A percentile compares a stretch with the other conserved stretches of the same genome.
Conservation (phyloP, 2,113 vertebrate species). For the Grammomys surdaster region DNA sequence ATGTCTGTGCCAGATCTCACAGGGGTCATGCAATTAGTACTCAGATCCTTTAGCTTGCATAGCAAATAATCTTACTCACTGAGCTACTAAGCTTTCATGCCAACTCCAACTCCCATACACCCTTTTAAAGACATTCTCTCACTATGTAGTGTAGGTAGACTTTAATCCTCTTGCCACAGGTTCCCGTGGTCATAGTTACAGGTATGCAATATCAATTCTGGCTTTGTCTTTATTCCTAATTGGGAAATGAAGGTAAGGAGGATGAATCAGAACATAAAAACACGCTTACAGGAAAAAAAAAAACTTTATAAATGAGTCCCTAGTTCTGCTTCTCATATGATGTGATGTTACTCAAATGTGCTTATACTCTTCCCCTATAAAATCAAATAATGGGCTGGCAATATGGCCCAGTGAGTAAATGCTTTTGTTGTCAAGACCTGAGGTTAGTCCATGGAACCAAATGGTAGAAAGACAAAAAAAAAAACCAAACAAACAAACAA, state of each 20-base stretch:
- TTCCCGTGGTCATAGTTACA: not conserved
- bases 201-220: not conserved
- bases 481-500: too few species aligned
- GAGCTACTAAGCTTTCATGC: not conserved
- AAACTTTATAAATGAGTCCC: not conserved
- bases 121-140: not conserved
- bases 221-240: not conserved
- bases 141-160: not conserved
- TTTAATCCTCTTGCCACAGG: too few species aligned
- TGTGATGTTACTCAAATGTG: not conserved
- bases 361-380: not conserved
- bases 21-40: not conserved
- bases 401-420: not conserved
- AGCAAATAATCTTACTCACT: not conserved
- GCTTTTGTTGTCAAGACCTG: not conserved
- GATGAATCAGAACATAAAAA: not conserved
- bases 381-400: slow-evolving; percentile 6
- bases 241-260: not conserved
- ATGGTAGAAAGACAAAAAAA: not conserved
- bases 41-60: not conserved
- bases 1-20: not conserved
- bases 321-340: slow-evolving; percentile 23
- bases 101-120: too few species aligned
- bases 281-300: not conserved
- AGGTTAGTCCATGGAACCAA: not conserved